Evolutionary conservation across 2,113 vertebrate genomes (phyloP).

Genomic region (Agelaius tricolor): DNA sequence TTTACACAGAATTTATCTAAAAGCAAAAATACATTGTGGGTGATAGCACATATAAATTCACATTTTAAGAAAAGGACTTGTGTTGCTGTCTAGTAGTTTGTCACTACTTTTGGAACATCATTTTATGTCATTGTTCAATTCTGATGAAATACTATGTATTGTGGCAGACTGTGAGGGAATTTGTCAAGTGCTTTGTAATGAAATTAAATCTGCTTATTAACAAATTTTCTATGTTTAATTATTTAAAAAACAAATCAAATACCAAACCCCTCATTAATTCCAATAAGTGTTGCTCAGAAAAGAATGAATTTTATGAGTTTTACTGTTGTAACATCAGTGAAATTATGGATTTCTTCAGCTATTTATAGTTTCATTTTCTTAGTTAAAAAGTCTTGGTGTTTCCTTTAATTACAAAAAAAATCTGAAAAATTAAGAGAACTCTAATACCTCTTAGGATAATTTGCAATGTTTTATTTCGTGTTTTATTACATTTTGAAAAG

Average conservation of each 20-base stretch:
- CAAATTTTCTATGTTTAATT: neutral
- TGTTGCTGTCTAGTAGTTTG: neutral
- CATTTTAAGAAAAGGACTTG: neutral
- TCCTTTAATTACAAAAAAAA: neutral
- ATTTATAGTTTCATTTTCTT: neutral
- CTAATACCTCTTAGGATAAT: neutral
- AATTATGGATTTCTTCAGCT: neutral
- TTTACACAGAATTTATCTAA: neutral
- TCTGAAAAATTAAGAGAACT: neutral
- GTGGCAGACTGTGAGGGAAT: neutral
- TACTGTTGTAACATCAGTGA: neutral
- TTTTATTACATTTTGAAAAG: neutral
- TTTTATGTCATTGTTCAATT: neutral
- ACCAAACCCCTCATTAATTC: neutral
- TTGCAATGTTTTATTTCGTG: neutral
- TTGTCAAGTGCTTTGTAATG: neutral
- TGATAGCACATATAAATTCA: neutral
- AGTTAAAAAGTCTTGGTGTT: rapidly evolving
- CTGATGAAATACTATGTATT: constrained; percentile 24
- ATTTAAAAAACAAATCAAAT: neutral
- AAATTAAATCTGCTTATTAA: constrained; percentile 21
- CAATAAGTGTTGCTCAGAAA: neutral
- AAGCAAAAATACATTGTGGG: neutral
- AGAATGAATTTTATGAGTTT: neutral
- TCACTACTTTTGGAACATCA: neutral